Percentiles rank a stretch among this genome's conserved stretches.
phyloP scores from a whole-genome alignment of 2,113 vertebrate species.

The Chrysochloris asiatica region DNA sequence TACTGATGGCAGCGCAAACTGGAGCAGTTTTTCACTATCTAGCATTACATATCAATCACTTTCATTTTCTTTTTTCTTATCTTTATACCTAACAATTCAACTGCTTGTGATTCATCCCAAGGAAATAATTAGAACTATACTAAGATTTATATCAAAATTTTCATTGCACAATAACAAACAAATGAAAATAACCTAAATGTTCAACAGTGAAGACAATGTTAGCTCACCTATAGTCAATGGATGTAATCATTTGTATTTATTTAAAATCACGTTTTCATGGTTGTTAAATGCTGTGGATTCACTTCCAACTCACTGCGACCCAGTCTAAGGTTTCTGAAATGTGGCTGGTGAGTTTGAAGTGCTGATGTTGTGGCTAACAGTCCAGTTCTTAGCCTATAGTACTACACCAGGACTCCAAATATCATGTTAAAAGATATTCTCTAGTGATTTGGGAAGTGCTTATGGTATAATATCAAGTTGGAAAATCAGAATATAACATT shows the following conservation, averaged over 20 bases:
- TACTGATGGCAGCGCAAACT: background rate
- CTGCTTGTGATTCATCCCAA: background rate
- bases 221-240: background rate
- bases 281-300: no score
- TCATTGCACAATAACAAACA: background rate
- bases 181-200: background rate
- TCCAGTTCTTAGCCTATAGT: no score
- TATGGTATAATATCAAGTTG: background rate
- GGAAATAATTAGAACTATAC: background rate
- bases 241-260: background rate
- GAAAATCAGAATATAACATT: background rate
- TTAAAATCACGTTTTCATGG: no score
- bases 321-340: no score
- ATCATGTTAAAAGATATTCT: background rate
- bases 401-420: no score
- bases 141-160: background rate
- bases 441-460: background rate
- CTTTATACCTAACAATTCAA: background rate
- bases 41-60: background rate
- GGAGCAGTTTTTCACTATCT: background rate
- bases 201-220: background rate
- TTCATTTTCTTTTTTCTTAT: slow-evolving; percentile 19
- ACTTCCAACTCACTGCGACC: no score
- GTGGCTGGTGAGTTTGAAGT: no score
- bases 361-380: no score